Evolutionary conservation across 2,888 invertebrate genomes (phyloP), one percentile per base, ranked within the genome.

Genomic region (Pristionchus fissidentatus): DNA sequence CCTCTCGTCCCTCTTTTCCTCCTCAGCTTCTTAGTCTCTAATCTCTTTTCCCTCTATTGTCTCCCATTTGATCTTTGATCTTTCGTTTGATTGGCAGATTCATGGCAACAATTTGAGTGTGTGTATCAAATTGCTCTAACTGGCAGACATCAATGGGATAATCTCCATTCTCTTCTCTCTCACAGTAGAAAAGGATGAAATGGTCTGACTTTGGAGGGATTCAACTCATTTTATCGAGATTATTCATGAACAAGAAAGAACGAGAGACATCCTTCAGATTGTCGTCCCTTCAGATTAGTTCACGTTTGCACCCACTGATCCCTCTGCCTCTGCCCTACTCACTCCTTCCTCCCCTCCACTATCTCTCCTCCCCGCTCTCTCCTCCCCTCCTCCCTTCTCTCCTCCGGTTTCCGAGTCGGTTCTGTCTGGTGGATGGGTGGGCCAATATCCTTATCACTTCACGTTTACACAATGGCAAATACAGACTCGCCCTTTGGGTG

Each of bases 381-480:
- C 26, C 60, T 26, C 29, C 60, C 73, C 43, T 41, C 41, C 26
- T n/a, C 62, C n/a, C n/a, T n/a, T n/a, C n/a, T n/a, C 49, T 49
- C 49, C 19, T 35, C 66, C 32, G 7, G 66, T 66, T 73, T 19
- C 62, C 62, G 35, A 62, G 62, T 62, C 29, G 62, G 62, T 62
- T 62, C 62, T 32, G 62, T 62, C 32, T 29, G 26, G 15, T 8
- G 29, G 57, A 57, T 10, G n/a, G 57, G 57, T 26, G 57, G 62
- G 62, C 62, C 62, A 35, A 62, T 62, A 29, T 29, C 62, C 62
- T 62, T 62, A 62, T 62, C 62, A 62, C 62, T 62, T 62, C 62
- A 32, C 62, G 62, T 62, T 62, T 62, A 62, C 62, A 62, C 62
- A 32, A 29, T 62, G 62, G 29, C 62, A 62, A 62, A 62, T 62